A percentile compares a stretch with the other conserved stretches of the same genome.
phyloP scores from a whole-genome alignment of 2,888 invertebrate species.

The Heteromyza rotundicornis region DNA sequence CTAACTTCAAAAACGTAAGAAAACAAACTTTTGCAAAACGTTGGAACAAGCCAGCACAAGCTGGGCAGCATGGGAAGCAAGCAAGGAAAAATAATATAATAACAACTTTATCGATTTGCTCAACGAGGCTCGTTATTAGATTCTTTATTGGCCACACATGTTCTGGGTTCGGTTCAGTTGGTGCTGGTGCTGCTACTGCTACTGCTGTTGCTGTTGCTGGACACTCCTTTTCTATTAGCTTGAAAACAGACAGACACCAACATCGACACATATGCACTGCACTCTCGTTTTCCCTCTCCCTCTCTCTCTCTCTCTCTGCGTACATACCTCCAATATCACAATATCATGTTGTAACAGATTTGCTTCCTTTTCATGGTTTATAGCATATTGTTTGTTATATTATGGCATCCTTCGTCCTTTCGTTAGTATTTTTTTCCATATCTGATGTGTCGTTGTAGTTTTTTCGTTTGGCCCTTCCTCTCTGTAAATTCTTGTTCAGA shows the following conservation, averaged over 20 bases:
- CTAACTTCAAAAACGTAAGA: neutral
- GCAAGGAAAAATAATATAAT: constrained; percentile 22
- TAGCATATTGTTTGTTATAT: constrained; percentile 22
- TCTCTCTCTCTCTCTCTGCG: too few species aligned
- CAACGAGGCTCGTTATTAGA: constrained; percentile 49
- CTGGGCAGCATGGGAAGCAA: neutral
- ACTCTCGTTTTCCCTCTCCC: neutral
- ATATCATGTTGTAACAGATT: constrained; percentile 14
- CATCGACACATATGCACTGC: neutral
- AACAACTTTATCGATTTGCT: constrained; percentile 51
- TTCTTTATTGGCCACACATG: constrained; percentile 17
- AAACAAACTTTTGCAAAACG: neutral
- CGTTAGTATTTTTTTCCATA: neutral
- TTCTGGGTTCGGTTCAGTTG: constrained; percentile 1
- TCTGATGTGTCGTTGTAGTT: constrained; percentile 2
- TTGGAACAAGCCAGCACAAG: neutral
- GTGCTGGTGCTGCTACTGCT: too few species aligned
- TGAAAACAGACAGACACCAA: too few species aligned
- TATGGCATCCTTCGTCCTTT: constrained; percentile 27
- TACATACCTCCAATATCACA: neutral
- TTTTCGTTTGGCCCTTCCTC: constrained; percentile 41
- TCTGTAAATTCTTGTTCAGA: constrained; percentile 46
- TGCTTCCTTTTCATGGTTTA: constrained; percentile 10
- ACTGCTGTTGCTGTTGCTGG: too few species aligned
- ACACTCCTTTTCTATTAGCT: too few species aligned